These are phyloP conservation scores for Sebastolobus altivelis DNA, from an alignment of 2,797 vertebrate species.

Conservation along the genomic window DNA sequence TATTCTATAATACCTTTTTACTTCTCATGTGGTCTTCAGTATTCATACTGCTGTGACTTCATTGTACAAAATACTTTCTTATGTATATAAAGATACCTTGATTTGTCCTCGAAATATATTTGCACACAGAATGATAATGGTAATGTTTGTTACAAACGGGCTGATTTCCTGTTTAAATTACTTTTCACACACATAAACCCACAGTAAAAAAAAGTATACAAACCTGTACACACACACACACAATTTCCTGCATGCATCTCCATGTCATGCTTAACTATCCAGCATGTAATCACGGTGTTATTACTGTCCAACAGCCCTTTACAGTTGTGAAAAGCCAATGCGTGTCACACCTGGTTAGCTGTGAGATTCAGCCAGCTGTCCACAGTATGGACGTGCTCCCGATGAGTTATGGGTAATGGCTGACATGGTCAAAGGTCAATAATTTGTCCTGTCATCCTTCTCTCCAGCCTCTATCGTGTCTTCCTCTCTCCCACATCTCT, in stretches of 20 bases:
- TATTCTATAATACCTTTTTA: neutral
- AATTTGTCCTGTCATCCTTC: conserved; percentile 11
- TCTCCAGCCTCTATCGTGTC: neutral
- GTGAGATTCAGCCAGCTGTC: conserved; percentile 28
- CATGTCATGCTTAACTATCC: conserved; percentile 27
- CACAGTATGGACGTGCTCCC: conserved; percentile 3
- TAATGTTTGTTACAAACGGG: neutral
- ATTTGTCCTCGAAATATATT: neutral
- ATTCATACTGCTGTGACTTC: neutral
- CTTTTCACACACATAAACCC: neutral
- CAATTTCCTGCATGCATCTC: neutral
- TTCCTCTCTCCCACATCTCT: neutral
- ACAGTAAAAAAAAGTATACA: neutral
- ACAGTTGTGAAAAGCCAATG: conserved; percentile 27
- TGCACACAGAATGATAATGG: neutral
- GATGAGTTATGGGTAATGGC: conserved; percentile 36
- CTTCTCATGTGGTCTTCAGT: neutral
- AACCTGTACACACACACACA: neutral
- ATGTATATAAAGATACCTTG: neutral
- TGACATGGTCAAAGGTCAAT: conserved; percentile 21
- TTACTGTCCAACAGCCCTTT: conserved; percentile 25
- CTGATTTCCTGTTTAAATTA: neutral
- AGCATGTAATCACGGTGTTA: conserved; percentile 21
- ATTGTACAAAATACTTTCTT: neutral
- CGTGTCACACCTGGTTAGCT: conserved; percentile 41